Evolutionary conservation across 2,888 invertebrate genomes (phyloP), one percentile per base, ranked within the genome.

Genomic region (Helicoverpa assulta): DNA sequence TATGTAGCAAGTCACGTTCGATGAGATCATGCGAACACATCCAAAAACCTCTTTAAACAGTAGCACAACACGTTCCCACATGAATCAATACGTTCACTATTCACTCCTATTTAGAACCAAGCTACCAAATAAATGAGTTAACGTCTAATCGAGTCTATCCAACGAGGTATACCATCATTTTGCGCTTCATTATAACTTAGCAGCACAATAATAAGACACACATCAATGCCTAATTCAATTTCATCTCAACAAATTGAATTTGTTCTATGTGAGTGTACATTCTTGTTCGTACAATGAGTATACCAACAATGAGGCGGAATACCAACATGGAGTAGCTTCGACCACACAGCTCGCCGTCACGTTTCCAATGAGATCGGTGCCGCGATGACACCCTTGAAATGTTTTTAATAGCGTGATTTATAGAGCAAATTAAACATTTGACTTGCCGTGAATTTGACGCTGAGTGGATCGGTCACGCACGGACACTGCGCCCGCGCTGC

Each of bases 371-470:
- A 95, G 93, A 91, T 91, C 92, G 90, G 91, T 88, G 88, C 91
- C 90, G 91, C 92, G 94, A 94, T 95, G 95, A 95, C 95, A 95
- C 94, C 95, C 95, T 94, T 95, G 94, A 95, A 95, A 95, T 93
- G 94, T 92, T 93, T 94, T 92, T 95, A 95, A 95, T 95, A 90
- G 94, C 92, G 91, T 95, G 95, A 95, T 95, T 95, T 95, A 95
- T 95, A 95, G 94, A 95, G 93, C 95, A 95, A 95, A 95, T 95
- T 95, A 95, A 95, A 95, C 95, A 95, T 95, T 95, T 95, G 95
- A 95, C 93, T 95, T 95, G 93, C 86, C 95, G 95, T 95, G 95
- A 95, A 95, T 95, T 93, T 90, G 92, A 90, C 85, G 92, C 90
- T 95, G 95, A 95, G 95, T 94, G 94, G 91, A 95, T 95, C 93